Base-by-base conservation (phyloP, 1,140 invertebrate species). In the Aleiodes sp. region DNA sequence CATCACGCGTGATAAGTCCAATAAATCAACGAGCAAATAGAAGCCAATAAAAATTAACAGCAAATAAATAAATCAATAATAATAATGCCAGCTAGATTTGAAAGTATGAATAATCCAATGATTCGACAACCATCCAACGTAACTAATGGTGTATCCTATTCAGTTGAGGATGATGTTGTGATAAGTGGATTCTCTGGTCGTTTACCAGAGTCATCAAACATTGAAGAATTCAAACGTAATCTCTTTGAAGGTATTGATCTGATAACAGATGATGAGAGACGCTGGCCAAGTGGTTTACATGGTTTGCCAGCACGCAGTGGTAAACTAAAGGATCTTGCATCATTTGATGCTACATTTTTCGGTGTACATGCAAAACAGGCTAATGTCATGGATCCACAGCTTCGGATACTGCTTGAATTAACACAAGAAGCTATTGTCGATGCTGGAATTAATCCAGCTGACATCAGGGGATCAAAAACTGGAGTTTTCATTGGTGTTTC, bases 341-440 rank as follows among this genome's bases (percentile, higher is more conserved):
- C 92, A 75, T 98, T 98, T 78, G 96, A 98, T 82, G 94, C 95
- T 3, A 90, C 92, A n/a, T 98, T 97, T 83, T 98, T 98, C 86
- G 94, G 95, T 37, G 94, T 98, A 4, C 94, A 96, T 81, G 92
- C 92, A 1, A 97, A 98, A 86, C 96, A 98, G 82, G 96, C 97
- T 0, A 88, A 98, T 76, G 89, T 91, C 35, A 99, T 99, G 97
- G 97, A 99, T 82, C 97, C 98, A 3, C 95, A 98, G 83, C 86
- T 98, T 35, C 88, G 97, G 71, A 88, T 98, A 76, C 84, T 99
- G 24, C 88, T 99, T 2, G 98, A 99, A 87, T 80, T 93, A n/a
- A 95, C 97, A 1, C 92, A 98, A 84, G 98, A 99, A 88, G 93
- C 96, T 0, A 94, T 99, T 65, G 88, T 98, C 67, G 98, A 99